These are phyloP conservation scores for Scaptomyza pallida DNA, from an alignment of 1,140 invertebrate species.

Conservation along the genomic window DNA sequence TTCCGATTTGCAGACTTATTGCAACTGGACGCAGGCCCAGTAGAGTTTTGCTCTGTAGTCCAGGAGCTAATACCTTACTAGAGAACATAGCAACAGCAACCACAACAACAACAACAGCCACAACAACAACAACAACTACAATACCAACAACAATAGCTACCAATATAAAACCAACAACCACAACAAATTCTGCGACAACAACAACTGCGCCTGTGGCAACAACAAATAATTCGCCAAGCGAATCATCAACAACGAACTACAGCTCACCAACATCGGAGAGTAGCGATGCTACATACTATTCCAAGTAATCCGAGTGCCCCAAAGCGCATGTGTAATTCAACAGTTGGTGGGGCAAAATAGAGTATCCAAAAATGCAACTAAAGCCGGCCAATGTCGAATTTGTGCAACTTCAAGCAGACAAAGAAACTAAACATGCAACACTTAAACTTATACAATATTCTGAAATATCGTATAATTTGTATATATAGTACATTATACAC, in stretches of 20 bases:
- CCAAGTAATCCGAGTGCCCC: conserved; percentile 65
- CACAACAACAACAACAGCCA: conserved; percentile 41
- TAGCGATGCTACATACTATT: conserved; percentile 59
- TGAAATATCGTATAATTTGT: conserved; percentile 25
- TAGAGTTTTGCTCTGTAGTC: conserved; percentile 80
- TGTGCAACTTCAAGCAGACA: conserved; percentile 42
- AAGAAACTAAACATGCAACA: conserved; percentile 32
- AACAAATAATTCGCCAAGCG: conserved; percentile 36
- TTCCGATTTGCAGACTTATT: conserved; percentile 76
- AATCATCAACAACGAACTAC: conserved; percentile 46
- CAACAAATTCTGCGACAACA: conserved; percentile 32
- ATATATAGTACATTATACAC: conserved; percentile 32
- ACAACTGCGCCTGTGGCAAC: conserved; percentile 22
- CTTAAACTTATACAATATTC: conserved; percentile 6
- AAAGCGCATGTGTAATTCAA: conserved; percentile 34
- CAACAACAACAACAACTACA: conserved; percentile 28
- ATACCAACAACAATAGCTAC: too few species aligned
- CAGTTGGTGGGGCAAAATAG: conserved; percentile 15
- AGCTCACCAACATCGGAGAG: conserved; percentile 68
- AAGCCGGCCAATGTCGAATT: conserved; percentile 76
- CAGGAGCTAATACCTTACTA: conserved; percentile 70
- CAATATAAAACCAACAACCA: conserved; percentile 51
- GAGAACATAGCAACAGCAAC: conserved; percentile 51
- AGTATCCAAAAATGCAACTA: conserved; percentile 46
- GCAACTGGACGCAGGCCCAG: conserved; percentile 82